Evolutionary conservation across 2,797 vertebrate species (phyloP), one percentile per base, ranked within the genome.

Genomic region (Arrhamphus sclerolepis): DNA sequence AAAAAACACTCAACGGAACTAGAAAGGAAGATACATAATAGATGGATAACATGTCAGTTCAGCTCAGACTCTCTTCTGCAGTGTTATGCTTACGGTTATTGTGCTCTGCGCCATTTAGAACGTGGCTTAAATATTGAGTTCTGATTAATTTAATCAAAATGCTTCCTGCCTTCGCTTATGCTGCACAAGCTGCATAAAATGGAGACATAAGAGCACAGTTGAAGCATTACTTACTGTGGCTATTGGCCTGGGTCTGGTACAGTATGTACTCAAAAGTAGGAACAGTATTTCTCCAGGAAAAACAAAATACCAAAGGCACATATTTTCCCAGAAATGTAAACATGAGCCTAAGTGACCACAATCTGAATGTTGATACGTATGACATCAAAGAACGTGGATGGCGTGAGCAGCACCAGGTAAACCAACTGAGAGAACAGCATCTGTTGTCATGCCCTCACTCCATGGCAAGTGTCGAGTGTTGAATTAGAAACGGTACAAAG

Each of bases 401-500:
- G 18, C 24, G 49, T 29, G 31, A 60, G 10, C 0, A 56, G 41
- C 28, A 39, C 38, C 5, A 40, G 69, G 43, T 21, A 40, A 82
- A 73, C 21, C 16, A 40, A 11, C 51, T n/a, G n/a, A n/a, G 63
- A 55, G 38, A 44, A 59, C 42, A 40, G 40, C 62, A 52, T 39
- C 29, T 1, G 9, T 28, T 47, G 48, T 70, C 53, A 41, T 40
- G 56, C 20, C 31, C 26, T 22, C 26, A 34, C 13, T 31, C 63
- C 13, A 22, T n/a, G 44, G 46, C 31, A 34, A 48, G 62, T 38
- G 54, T n/a, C 58, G 41, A 66, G 20, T 20, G 47, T 26, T 74
- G 59, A 78, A 65, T 43, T 43, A 31, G 26, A 42, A 51, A 60
- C 31, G 52, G 41, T 24, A 70, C 73, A 82, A 77, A 82, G 61